Evolutionary conservation across 2,888 invertebrate species (phyloP).

Genomic region (Serrognathus titanus): DNA sequence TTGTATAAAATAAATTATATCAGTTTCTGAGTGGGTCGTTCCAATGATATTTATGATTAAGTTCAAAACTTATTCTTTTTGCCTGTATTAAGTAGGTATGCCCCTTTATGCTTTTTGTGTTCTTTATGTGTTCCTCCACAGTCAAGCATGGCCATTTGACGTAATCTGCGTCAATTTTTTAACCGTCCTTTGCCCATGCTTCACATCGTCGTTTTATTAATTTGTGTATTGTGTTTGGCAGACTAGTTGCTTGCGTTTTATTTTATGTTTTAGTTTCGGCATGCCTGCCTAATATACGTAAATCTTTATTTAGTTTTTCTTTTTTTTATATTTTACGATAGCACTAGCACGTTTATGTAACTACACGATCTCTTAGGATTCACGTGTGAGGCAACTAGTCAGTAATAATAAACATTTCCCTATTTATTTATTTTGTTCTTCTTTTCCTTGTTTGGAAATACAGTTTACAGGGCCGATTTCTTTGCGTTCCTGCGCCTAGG

Average conservation of each 20-base stretch:
- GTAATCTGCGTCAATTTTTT: too few species aligned
- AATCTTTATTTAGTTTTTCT: constrained; percentile 19
- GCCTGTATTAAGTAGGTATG: constrained; percentile 46
- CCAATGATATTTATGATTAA: too few species aligned
- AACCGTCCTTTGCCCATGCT: not conserved
- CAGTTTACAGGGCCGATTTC: constrained; percentile 34
- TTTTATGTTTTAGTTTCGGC: constrained; percentile 24
- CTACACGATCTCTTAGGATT: constrained; percentile 41
- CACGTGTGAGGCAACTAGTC: constrained; percentile 53
- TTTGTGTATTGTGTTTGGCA: constrained; percentile 19
- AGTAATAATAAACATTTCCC: constrained; percentile 41
- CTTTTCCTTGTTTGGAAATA: constrained; percentile 3
- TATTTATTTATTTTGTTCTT: constrained; percentile 8
- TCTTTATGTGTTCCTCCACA: constrained; percentile 4
- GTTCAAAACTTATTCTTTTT: not conserved
- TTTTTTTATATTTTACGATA: constrained; percentile 14
- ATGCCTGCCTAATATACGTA: constrained; percentile 27
- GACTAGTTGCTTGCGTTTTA: constrained; percentile 36
- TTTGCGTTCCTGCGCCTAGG: constrained; percentile 14
- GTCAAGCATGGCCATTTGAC: too few species aligned
- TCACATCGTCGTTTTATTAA: constrained; percentile 19
- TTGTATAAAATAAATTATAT: not conserved
- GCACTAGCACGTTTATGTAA: constrained; percentile 25
- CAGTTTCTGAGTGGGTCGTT: too few species aligned
- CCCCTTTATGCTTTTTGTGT: constrained; percentile 27